Evolutionary conservation across 2,113 vertebrate genomes (phyloP).

Genomic region (Tamias sibiricus): DNA sequence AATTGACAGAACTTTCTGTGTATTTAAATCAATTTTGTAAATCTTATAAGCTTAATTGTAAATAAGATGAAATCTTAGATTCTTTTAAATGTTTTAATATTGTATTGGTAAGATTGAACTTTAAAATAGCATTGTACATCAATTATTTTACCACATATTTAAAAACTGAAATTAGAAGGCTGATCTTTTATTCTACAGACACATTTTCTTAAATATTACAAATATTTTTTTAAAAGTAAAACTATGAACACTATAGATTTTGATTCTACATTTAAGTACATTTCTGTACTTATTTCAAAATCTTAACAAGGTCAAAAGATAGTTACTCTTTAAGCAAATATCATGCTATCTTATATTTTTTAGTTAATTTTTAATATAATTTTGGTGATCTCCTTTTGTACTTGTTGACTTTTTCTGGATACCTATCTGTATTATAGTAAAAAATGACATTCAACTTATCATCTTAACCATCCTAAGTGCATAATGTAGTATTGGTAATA

Average conservation of each 20-base stretch:
- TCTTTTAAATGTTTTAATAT: background rate
- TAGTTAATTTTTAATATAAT: conserved; percentile 1
- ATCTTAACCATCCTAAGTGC: background rate
- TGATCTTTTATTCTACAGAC: background rate
- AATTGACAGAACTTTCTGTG: background rate
- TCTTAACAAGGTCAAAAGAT: background rate
- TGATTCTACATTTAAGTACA: background rate
- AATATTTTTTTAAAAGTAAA: conserved; percentile 29
- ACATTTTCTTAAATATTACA: background rate
- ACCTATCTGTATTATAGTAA: conserved; percentile 19
- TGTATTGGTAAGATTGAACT: conserved; percentile 1
- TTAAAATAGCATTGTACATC: background rate
- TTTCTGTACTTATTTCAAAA: conserved; percentile 27
- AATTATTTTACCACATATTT: background rate
- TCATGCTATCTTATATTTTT: background rate
- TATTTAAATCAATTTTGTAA: conserved; percentile 18
- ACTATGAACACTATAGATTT: background rate
- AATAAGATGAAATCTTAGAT: conserved; percentile 5
- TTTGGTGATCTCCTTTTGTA: background rate
- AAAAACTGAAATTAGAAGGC: background rate
- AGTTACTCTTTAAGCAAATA: background rate
- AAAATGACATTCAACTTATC: background rate
- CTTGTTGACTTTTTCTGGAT: background rate
- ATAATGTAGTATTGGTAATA: background rate
- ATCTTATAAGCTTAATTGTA: background rate